Base-by-base conservation (phyloP, 2,888 invertebrate genomes). In the Meta bourneti region DNA sequence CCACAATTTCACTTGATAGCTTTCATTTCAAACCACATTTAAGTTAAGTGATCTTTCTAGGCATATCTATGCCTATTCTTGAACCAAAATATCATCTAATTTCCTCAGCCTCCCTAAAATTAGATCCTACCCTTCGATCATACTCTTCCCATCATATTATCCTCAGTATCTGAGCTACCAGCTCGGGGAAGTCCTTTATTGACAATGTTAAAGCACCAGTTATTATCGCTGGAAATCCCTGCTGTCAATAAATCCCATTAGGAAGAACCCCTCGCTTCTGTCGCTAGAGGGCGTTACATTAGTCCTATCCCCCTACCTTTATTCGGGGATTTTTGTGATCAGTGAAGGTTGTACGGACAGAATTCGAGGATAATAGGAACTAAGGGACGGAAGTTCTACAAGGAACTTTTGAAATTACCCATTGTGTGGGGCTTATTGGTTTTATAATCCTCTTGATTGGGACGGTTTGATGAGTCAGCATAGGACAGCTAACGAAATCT, bases 241-340 rank as follows among this genome's bases (percentile, higher is more conserved):
- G 89, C 89, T 89, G 89, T 82, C 89, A 89, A 89, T 89, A 89
- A 89, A 89, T 89, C 89, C 89, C 89, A 89, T 89, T 89, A 82
- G 89, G 70, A 9, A 48, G 51, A 54, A 51, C 78, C 51, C 54
- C 81, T 80, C 71, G 69, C 75, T 51, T 52, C 49, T 52, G 54
- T 82, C 71, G 78, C 89, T 69, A 89, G 89, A 54, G 89, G 89
- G 89, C 82, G 89, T 74, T 77, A 20, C 34, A 34, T 61, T 61
- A 61, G 61, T 79, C 2, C 8, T 61, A 9, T 9, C 61, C 11
- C 52, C 20, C 71, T 69, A 19, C 72, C 54, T 83, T 83, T 85
- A 77, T 79, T 20, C 75, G 48, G 20, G 75, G 84, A 75, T 85
- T 74, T 75, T 85, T 75, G 75, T 85, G 61, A 61, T 83, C 84